Conservation (phyloP, 2,888 invertebrate species). For the Eumerus sabulonum region DNA sequence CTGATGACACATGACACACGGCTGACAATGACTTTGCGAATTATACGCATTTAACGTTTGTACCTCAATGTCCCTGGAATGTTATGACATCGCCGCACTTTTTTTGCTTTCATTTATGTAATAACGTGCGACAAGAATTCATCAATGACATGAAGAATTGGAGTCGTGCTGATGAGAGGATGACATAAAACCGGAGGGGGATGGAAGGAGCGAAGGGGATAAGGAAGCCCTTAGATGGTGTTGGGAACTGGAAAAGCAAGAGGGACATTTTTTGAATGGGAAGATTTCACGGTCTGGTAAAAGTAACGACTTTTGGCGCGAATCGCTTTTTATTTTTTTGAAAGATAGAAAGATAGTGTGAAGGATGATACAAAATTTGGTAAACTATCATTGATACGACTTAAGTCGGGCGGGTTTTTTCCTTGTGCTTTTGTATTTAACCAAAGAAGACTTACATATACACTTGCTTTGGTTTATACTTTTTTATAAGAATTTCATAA, state of each 20-base stretch:
- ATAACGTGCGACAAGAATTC: conserved; percentile 69
- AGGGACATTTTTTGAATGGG: conserved; percentile 7
- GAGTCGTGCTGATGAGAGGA: conserved; percentile 24
- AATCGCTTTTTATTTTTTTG: conserved; percentile 1
- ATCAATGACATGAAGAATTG: conserved; percentile 67
- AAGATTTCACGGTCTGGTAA: conserved; percentile 62
- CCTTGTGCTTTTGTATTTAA: too few relatives aligned
- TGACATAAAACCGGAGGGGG: conserved; percentile 16
- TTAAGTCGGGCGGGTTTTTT: too few relatives aligned
- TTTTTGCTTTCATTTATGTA: conserved; percentile 59
- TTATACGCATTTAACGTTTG: conserved; percentile 63
- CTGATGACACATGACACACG: conserved; percentile 53
- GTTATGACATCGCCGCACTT: conserved; percentile 67
- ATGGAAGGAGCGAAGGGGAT: neutral
- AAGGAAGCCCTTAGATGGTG: conserved; percentile 52
- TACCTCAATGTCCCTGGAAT: conserved; percentile 66
- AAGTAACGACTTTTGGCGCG: conserved; percentile 55
- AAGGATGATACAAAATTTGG: too few relatives aligned
- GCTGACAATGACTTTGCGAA: conserved; percentile 60
- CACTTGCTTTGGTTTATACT: too few relatives aligned
- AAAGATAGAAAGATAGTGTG: too few relatives aligned
- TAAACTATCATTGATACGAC: too few relatives aligned
- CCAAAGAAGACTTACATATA: too few relatives aligned
- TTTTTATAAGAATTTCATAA: too few relatives aligned
- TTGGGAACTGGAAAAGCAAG: conserved; percentile 32